Conservation (phyloP, 2,888 invertebrate genomes). For the Troglohyphantes excavatus region DNA sequence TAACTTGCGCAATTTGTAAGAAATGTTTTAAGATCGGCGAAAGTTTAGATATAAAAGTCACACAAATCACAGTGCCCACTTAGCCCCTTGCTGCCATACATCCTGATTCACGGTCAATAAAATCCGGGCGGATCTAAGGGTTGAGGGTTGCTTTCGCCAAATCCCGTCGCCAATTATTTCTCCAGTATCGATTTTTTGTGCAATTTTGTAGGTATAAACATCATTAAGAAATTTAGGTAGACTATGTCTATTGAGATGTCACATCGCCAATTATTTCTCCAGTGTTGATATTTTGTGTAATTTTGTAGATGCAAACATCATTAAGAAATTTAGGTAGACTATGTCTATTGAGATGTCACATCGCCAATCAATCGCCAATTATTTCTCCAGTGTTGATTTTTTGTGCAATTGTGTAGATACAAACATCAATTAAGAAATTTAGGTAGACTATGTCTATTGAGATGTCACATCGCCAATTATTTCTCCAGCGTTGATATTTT, state of each 20-base stretch:
- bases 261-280: slow-evolving; percentile 52
- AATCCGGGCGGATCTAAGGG: slow-evolving; percentile 70
- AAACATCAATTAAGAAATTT: no score
- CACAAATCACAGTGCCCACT: slow-evolving; percentile 79
- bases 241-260: slow-evolving; percentile 42
- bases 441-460: slow-evolving; percentile 61
- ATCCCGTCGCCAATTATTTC: slow-evolving; percentile 40
- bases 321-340: no score
- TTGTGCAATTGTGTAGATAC: no score
- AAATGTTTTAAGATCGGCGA: slow-evolving; percentile 79
- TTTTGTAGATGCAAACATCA: no score
- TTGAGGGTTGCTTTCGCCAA: slow-evolving; percentile 66
- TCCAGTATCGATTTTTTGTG: background rate
- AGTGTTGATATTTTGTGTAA: no score
- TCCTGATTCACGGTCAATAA: slow-evolving; percentile 79
- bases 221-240: no score
- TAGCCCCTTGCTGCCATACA: slow-evolving; percentile 77
- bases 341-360: slow-evolving; percentile 37
- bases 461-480: no score
- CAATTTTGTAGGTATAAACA: no score
- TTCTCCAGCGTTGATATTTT: no score
- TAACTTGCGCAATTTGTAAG: slow-evolving; percentile 79
- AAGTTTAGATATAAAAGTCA: slow-evolving; percentile 79
- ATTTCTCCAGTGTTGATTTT: background rate
- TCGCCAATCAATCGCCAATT: no score